A percentile compares a stretch with the other conserved stretches of the same genome.
phyloP scores from a whole-genome alignment of 2,113 vertebrate genomes.

The Apistogramma diplotaenia region DNA sequence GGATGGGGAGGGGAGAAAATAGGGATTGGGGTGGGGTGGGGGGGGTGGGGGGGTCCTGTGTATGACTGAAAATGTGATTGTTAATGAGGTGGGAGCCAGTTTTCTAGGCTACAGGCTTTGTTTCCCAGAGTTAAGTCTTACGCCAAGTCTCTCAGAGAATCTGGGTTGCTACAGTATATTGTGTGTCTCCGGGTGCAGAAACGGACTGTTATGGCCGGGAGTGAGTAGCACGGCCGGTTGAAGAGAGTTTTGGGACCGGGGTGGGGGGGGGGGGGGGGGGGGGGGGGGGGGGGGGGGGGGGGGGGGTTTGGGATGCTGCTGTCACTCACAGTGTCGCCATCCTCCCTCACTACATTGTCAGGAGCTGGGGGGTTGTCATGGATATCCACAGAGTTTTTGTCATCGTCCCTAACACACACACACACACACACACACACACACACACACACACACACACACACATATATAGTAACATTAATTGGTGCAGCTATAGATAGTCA shows the following conservation, averaged over 20 bases:
- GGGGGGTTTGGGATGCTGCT: conserved; percentile 10
- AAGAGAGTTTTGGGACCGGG: conserved; percentile 14
- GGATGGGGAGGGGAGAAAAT: no score
- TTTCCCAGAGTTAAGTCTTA: conserved; percentile 59
- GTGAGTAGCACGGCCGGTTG: conserved; percentile 44
- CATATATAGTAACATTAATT: background rate
- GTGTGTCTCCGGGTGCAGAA: conserved; percentile 69
- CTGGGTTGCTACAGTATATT: conserved; percentile 68
- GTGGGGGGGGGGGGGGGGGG: no score
- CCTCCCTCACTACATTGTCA: conserved; percentile 72
- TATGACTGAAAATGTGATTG: conserved; percentile 64
- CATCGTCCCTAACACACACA: conserved; percentile 62
- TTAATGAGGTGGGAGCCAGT: conserved; percentile 71
- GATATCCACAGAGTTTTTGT: conserved; percentile 75
- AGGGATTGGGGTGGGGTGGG: background rate
- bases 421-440: background rate
- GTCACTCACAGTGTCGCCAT: conserved; percentile 75
- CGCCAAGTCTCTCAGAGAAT: conserved; percentile 70
- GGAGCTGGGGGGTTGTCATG: conserved; percentile 75
- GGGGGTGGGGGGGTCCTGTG: background rate
- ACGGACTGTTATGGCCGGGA: conserved; percentile 69
- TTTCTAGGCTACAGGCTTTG: conserved; percentile 68
- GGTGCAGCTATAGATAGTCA: background rate
- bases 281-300: background rate
- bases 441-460: background rate